Base-by-base conservation (phyloP, 2,797 vertebrate genomes). In the Dipus sagitta region DNA sequence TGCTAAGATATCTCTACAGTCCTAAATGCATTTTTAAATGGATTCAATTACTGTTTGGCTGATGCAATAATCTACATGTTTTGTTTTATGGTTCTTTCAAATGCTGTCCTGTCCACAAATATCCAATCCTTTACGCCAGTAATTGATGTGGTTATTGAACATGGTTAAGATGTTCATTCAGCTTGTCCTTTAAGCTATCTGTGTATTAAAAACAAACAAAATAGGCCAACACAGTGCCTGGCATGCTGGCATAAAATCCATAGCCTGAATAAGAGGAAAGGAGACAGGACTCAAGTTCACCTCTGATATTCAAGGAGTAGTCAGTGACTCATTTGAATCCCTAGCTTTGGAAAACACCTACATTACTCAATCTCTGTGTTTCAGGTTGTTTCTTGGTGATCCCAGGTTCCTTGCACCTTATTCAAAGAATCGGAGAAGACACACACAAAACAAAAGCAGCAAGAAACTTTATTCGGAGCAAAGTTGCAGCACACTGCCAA, bases 131-230 rank as follows among this genome's bases (percentile, higher is more conserved):
- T 94, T 74, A 60, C 86, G 78, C 23, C 52, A 88, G 18, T 58
- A 76, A 92, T 65, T 68, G 18, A 32, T 84, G 68, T 78, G 64
- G 81, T 85, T 91, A 87, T 60, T 78, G 67, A 76, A 80, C 42
- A 64, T 87, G 70, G 84, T 67, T 95, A 90, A 94, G 24, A 94
- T 84, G 17, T 13, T 79, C 18, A 75, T 76, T 68, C 58, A 11
- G 3, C 82, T 90, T 89, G 38, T 20, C 52, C 68, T 26, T 75
- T 86, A 6, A 58, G 17, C 26, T 60, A 26, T 30, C 58, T 20
- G 1, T 38, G 32, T 24, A 60, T 52, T 30, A 24, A 93, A 88
- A 64, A 26, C 32, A 91, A 82, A 74, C 13, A 90, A 78, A 84
- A 74, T 75, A 76, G 65, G 71, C 58, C 82, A 70, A 52, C 24